Conservation (phyloP, 2,113 vertebrate genomes). For the Heterochromis multidens region DNA sequence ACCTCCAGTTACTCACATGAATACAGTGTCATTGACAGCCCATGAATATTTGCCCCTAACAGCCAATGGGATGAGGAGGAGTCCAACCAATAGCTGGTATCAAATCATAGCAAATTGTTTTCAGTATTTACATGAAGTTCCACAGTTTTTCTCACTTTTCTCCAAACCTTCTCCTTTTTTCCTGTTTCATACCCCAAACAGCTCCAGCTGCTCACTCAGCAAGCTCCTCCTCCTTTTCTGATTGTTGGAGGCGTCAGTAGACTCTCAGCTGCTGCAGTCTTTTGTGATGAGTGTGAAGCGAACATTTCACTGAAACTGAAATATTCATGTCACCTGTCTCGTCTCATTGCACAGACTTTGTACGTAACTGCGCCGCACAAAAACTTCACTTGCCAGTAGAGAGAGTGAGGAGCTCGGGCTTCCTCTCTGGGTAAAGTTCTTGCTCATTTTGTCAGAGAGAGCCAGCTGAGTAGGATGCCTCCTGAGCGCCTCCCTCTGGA, state of each 20-base stretch:
- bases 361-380: background rate
- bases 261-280: background rate
- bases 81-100: background rate
- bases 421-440: background rate
- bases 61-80: background rate
- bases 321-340: background rate
- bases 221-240: background rate
- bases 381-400: background rate
- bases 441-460: background rate
- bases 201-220: background rate
- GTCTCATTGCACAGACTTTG: background rate
- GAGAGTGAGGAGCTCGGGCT: background rate
- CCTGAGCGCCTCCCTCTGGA: background rate
- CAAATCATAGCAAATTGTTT: background rate
- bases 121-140: background rate
- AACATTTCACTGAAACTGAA: background rate
- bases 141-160: background rate
- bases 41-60: background rate
- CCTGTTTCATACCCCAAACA: background rate
- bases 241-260: background rate
- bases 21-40: background rate
- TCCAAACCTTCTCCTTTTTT: background rate
- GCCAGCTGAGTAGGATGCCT: background rate
- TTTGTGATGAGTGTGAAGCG: background rate
- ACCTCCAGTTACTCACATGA: too few relatives aligned